These are phyloP conservation scores for Acanthisitta chloris DNA, from an alignment of 2,113 vertebrate genomes.

Conservation along the genomic window DNA sequence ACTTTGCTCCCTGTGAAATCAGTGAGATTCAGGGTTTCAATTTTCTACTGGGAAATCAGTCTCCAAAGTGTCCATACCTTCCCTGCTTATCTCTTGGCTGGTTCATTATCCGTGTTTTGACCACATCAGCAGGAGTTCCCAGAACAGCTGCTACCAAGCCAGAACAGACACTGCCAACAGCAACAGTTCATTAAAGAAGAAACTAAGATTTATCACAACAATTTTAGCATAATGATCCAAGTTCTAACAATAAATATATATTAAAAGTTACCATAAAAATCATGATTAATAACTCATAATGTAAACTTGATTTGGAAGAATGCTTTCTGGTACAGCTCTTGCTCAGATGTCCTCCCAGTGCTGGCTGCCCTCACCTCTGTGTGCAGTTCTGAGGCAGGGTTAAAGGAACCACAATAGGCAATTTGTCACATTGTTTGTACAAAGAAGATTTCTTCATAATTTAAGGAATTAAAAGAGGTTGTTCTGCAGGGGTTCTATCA, in stretches of 20 bases:
- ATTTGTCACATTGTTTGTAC: background rate
- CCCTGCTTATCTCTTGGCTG: constrained; percentile 81
- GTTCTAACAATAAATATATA: background rate
- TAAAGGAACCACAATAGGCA: background rate
- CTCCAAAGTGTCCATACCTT: constrained; percentile 44
- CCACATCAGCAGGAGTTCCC: constrained; percentile 85
- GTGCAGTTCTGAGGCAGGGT: background rate
- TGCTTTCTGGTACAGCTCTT: background rate
- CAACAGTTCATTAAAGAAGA: constrained; percentile 30
- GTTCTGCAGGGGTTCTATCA: background rate
- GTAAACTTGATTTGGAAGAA: background rate
- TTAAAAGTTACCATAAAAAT: background rate
- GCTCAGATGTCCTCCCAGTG: background rate
- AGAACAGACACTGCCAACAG: constrained; percentile 73
- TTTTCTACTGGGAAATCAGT: background rate
- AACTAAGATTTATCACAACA: background rate
- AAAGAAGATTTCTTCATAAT: background rate
- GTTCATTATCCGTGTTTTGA: constrained; percentile 90
- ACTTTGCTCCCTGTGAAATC: background rate
- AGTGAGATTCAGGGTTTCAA: background rate
- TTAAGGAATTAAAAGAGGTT: background rate
- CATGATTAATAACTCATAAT: background rate
- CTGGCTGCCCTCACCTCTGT: background rate
- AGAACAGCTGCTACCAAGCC: constrained; percentile 83
- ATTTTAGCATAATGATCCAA: background rate